Evolutionary conservation across 2,113 vertebrate species (phyloP), one percentile per base, ranked within the genome.

Genomic region (Zapus hudsonius): DNA sequence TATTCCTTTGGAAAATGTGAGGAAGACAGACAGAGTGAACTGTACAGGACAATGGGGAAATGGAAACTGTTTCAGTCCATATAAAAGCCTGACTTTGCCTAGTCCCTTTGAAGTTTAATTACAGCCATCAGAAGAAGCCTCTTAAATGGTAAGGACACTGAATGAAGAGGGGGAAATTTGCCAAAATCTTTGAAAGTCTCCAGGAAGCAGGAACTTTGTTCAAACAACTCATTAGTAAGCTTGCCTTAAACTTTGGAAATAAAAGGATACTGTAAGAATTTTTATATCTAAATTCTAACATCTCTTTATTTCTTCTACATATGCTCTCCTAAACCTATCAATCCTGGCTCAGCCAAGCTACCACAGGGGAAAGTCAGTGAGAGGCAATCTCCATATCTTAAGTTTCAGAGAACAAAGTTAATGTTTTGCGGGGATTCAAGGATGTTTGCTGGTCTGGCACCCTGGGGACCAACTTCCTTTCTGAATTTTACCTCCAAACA

Each of bases 61-160:
- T 67, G 31, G 40, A 66, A 89, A 82, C 79, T 76, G 66, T 86
- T 88, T 69, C 86, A 92, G 55, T 57, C 40, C 40, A 88, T 31
- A 22, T 93, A 94, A 94, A 85, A 76, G 69, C 52, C 70, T 93
- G 90, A 67, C 40, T 80, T 88, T 91, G 44, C 40, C 40, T 87
- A 12, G 70, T 90, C 29, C 55, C 87, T 97, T 96, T 97, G 95
- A 97, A 96, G 93, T 20, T 92, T 97, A 96, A 97, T 97, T 97
- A 96, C 69, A 95, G 59, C 55, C 36, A n/a, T 94, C 40, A 78
- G 29, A 70, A 25, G 87, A 94, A 96, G 87, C 94, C 82, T 96
- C 55, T 96, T 95, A 96, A 96, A 94, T 88, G 36, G 79, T 87
- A 90, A 87, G 91, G 74, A 76, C n/a, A 81, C 31, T 38, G 57